phyloP scores from a whole-genome alignment of 2,797 vertebrate genomes.

The Leptatherina wallacei region DNA sequence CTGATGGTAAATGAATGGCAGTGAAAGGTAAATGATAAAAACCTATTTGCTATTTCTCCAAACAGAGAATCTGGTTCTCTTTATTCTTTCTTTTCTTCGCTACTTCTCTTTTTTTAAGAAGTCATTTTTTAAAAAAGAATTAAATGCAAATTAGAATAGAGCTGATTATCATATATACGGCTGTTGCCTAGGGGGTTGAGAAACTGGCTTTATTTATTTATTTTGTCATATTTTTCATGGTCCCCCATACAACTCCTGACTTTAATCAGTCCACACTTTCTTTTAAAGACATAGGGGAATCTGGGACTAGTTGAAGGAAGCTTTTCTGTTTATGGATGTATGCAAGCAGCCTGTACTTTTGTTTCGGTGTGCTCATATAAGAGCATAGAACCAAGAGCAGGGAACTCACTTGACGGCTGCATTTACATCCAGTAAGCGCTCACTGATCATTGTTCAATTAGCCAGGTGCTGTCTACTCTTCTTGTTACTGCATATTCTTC shows the following conservation, averaged over 20 bases:
- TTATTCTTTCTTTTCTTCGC: conserved; percentile 48
- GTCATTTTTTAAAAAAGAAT: conserved; percentile 76
- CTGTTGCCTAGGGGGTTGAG: conserved; percentile 69
- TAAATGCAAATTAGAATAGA: conserved; percentile 83
- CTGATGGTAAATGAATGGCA: conserved; percentile 29
- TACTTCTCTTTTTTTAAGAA: conserved; percentile 41
- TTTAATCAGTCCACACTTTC: conserved; percentile 77
- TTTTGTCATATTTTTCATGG: conserved; percentile 72
- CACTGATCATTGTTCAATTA: conserved; percentile 29
- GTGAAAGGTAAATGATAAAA: conserved; percentile 41
- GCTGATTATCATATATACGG: conserved; percentile 86
- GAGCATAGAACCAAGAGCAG: conserved; percentile 18
- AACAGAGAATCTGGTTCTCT: conserved; percentile 42
- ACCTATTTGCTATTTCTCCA: conserved; percentile 34
- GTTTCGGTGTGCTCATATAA: conserved; percentile 20
- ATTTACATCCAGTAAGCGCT: conserved; percentile 14
- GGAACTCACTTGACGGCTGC: conserved; percentile 7
- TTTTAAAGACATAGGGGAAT: conserved; percentile 73
- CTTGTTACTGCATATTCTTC: conserved; percentile 6
- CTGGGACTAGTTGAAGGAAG: conserved; percentile 44
- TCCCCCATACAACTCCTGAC: conserved; percentile 70
- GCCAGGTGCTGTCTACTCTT: neutral
- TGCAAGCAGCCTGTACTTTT: conserved; percentile 6
- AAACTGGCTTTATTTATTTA: conserved; percentile 79
- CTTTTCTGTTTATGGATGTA: conserved; percentile 18